Percentiles rank a stretch among this genome's conserved stretches.
phyloP scores from a whole-genome alignment of 2,888 invertebrate species.

The Hydraecia micacea region DNA sequence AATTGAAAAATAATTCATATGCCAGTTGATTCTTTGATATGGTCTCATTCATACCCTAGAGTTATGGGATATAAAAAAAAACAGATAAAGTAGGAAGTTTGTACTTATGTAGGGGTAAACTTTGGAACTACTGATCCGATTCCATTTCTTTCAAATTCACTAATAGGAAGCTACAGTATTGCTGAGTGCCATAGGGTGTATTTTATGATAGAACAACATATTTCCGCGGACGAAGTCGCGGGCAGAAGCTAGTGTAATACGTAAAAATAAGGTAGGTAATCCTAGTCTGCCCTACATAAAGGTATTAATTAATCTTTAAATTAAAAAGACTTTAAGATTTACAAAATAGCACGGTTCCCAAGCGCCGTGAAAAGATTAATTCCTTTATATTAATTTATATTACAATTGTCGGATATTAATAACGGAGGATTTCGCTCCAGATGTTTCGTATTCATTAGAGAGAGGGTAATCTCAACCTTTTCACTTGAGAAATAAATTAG shows the following conservation, averaged over 20 bases:
- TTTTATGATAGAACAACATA: not conserved
- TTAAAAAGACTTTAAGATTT: conserved; percentile 3
- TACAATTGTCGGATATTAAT: conserved; percentile 67
- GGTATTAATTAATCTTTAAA: conserved; percentile 18
- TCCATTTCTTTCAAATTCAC: not conserved
- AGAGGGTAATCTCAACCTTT: conserved; percentile 53
- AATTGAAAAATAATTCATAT: too few species aligned
- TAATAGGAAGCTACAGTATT: not conserved
- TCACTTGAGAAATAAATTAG: conserved; percentile 52
- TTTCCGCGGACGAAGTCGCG: not conserved
- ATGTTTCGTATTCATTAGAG: conserved; percentile 68
- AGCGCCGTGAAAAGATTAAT: conserved; percentile 49
- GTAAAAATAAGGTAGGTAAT: not conserved
- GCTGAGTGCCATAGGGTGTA: not conserved
- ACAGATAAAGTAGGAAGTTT: too few species aligned
- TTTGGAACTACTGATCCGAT: not conserved
- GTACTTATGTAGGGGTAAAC: too few species aligned
- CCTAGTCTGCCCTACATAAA: not conserved
- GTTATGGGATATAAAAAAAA: too few species aligned
- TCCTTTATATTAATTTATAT: conserved; percentile 66
- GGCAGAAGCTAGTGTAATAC: not conserved
- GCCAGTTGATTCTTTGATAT: too few species aligned
- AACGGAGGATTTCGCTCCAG: conserved; percentile 61
- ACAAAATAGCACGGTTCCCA: conserved; percentile 29
- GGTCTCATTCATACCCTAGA: too few species aligned